phyloP scores from a whole-genome alignment of 2,888 invertebrate genomes.

The Anagyrus pseudococci region DNA sequence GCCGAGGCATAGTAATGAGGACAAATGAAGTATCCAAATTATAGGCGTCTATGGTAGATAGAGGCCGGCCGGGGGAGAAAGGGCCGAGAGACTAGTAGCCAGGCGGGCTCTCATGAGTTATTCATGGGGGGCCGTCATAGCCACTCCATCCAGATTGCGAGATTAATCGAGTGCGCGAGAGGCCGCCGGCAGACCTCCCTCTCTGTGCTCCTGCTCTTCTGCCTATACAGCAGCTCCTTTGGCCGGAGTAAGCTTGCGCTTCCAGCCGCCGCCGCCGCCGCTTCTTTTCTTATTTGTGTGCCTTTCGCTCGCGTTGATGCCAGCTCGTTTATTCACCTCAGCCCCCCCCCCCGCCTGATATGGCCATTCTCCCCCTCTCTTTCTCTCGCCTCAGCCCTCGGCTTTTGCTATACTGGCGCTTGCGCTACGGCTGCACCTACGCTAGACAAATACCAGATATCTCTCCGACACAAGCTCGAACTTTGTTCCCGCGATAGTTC shows the following conservation, averaged over 20 bases:
- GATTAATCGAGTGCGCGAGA: slow-evolving; percentile 59
- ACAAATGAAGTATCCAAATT: slow-evolving; percentile 61
- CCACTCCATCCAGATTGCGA: slow-evolving; percentile 56
- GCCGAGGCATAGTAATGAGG: slow-evolving; percentile 57
- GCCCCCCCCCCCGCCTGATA: slow-evolving; percentile 50
- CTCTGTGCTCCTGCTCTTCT: too few species aligned
- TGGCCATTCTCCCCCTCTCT: slow-evolving; percentile 48
- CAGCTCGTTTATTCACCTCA: slow-evolving; percentile 34
- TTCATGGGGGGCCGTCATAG: slow-evolving; percentile 51
- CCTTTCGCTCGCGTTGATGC: neutral
- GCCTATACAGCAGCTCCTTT: too few species aligned
- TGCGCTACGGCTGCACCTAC: too few species aligned
- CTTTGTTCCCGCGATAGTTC: too few species aligned
- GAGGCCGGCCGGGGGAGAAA: too few species aligned
- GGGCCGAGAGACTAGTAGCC: slow-evolving; percentile 53
- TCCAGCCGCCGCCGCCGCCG: neutral
- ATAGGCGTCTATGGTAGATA: slow-evolving; percentile 45
- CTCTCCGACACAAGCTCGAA: too few species aligned
- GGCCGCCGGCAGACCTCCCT: too few species aligned
- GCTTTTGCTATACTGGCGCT: too few species aligned
- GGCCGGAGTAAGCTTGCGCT: neutral
- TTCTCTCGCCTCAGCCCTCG: too few species aligned
- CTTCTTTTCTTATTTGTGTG: slow-evolving; percentile 6
- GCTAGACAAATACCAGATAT: too few species aligned
- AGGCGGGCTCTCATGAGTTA: slow-evolving; percentile 60